phyloP scores from a whole-genome alignment of 30 jellyfish, hydroid and myxozoan genomes.

The Chironex yamaguchii region DNA sequence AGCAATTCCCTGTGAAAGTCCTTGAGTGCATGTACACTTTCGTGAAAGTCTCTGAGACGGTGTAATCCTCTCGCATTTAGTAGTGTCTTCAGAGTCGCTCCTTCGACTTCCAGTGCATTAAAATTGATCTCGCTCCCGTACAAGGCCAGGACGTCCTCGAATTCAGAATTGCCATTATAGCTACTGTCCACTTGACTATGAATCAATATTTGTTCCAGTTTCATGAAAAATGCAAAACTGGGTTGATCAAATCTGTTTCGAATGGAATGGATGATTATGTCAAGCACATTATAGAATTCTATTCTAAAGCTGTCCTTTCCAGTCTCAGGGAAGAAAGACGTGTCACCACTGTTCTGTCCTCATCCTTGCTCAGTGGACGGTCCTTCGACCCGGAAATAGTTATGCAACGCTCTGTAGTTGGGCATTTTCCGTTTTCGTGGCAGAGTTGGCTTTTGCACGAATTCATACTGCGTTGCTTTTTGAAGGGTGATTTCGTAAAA shows the following conservation, averaged over 20 bases:
- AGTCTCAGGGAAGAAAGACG: not conserved
- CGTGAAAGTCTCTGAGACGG: not conserved
- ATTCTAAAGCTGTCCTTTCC: not conserved
- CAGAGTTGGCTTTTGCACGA: not conserved
- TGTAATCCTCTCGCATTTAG: not conserved
- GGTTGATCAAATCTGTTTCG: not conserved
- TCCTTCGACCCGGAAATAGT: not conserved
- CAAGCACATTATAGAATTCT: no score
- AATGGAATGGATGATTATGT: not conserved
- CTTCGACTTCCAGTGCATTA: no score
- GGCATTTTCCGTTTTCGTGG: not conserved
- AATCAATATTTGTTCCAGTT: no score
- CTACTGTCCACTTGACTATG: not conserved
- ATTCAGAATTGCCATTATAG: not conserved
- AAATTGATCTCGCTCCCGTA: not conserved
- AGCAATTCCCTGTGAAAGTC: not conserved
- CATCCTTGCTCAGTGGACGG: no score
- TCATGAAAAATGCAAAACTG: not conserved
- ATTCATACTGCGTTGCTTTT: not conserved
- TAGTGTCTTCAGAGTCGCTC: not conserved
- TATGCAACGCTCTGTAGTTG: not conserved
- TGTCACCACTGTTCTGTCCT: not conserved
- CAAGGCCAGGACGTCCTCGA: not conserved
- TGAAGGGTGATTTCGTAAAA: not conserved
- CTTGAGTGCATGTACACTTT: not conserved